Conservation (phyloP, 2,888 invertebrate genomes). For the Drosophila sordidula region DNA sequence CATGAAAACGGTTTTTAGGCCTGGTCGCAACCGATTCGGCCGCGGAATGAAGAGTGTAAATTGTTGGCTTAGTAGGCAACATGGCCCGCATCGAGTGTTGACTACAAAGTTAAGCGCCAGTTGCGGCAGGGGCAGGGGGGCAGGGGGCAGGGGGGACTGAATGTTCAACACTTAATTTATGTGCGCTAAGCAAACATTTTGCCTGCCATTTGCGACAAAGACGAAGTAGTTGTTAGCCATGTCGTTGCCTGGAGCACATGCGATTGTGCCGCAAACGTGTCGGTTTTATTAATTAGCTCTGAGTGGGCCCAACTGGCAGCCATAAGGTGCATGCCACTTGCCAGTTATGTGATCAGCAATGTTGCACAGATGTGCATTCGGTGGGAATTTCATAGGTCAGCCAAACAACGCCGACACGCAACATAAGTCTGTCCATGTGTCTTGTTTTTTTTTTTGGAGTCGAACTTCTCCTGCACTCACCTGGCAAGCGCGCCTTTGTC, state of each 20-base stretch:
- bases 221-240: constrained; percentile 65
- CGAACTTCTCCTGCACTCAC: not conserved
- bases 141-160: constrained; percentile 1
- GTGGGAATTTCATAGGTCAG: constrained; percentile 21
- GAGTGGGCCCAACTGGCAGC: constrained; percentile 27
- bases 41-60: constrained; percentile 64
- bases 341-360: constrained; percentile 48
- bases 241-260: constrained; percentile 33
- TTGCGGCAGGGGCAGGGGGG: constrained; percentile 4
- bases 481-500: not conserved
- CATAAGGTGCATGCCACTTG: constrained; percentile 46
- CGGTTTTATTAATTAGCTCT: constrained; percentile 70
- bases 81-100: constrained; percentile 15
- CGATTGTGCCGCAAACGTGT: constrained; percentile 59
- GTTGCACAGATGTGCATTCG: constrained; percentile 25
- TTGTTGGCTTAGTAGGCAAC: constrained; percentile 45
- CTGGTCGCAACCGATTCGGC: constrained; percentile 40
- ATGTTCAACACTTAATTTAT: constrained; percentile 68
- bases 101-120: constrained; percentile 67
- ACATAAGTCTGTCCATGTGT: not conserved
- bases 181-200: constrained; percentile 72
- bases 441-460: not conserved
- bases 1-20: constrained; percentile 59
- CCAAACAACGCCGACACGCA: not conserved
- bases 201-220: constrained; percentile 79